phyloP scores from a whole-genome alignment of 2,113 vertebrate genomes.

The Eptesicus fuscus region DNA sequence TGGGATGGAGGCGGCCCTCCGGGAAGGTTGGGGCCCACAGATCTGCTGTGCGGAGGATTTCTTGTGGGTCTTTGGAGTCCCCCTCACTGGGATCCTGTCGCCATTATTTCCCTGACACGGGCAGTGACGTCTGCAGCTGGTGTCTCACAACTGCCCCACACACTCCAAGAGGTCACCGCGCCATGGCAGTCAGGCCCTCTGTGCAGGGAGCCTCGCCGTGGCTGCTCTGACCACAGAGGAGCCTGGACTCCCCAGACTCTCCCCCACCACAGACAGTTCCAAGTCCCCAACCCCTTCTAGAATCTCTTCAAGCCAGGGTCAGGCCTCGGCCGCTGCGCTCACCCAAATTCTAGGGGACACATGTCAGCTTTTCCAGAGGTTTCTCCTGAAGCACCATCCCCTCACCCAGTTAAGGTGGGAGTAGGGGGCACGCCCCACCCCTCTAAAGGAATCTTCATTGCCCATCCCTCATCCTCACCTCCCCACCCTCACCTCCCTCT shows the following conservation, averaged over 20 bases:
- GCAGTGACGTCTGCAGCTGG: not conserved
- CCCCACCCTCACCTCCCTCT: not conserved
- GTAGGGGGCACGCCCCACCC: not conserved
- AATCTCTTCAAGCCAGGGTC: not conserved
- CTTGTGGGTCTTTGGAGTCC: not conserved
- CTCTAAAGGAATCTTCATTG: not conserved
- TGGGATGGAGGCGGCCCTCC: not conserved
- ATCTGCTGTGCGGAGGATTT: not conserved
- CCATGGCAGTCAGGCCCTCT: not conserved
- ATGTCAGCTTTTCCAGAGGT: not conserved
- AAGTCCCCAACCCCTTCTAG: not conserved
- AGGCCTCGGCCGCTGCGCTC: not conserved
- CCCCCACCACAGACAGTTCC: not conserved
- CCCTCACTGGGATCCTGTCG: not conserved
- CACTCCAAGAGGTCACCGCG: not conserved
- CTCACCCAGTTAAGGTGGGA: not conserved
- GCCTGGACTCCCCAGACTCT: not conserved
- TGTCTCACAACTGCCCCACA: not conserved
- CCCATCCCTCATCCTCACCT: not conserved
- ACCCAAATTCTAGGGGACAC: not conserved
- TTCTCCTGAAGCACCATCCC: not conserved
- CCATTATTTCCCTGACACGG: not conserved
- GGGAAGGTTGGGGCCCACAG: accelerated
- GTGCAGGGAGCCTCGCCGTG: accelerated
- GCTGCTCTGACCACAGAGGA: not conserved